Evolutionary conservation across 23 tunicate genomes (phyloP).

Genomic region (Phallusia fumigata): DNA sequence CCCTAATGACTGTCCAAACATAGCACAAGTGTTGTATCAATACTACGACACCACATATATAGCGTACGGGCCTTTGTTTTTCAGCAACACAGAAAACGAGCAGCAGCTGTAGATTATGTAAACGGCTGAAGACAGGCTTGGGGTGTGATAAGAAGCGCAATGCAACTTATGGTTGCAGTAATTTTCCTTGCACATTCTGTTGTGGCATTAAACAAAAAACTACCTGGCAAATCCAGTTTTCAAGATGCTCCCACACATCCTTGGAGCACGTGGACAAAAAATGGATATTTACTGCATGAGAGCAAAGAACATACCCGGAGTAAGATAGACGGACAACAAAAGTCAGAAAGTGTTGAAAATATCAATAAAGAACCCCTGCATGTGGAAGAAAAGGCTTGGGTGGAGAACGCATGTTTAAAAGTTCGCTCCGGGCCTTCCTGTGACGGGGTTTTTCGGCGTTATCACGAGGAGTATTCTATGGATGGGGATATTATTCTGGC

Average conservation of each 20-base stretch:
- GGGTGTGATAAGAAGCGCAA: background rate
- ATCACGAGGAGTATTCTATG: constrained; percentile 29
- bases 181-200: background rate
- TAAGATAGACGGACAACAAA: background rate
- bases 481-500: constrained; percentile 32
- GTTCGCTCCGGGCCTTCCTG: constrained; percentile 16
- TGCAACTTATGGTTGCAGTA: background rate
- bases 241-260: background rate
- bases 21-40: background rate
- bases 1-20: background rate
- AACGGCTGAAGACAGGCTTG: background rate
- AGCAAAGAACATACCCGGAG: background rate
- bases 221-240: background rate
- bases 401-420: background rate
- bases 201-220: background rate
- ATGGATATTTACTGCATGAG: background rate
- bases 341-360: background rate
- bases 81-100: background rate
- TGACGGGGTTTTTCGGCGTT: constrained; percentile 11
- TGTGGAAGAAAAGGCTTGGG: background rate
- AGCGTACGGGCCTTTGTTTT: background rate
- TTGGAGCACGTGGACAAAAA: background rate
- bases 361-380: background rate
- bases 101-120: too few relatives aligned
- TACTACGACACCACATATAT: background rate